These are phyloP conservation scores for Epinotia ramella DNA, from an alignment of 2,888 invertebrate species.

Conservation along the genomic window DNA sequence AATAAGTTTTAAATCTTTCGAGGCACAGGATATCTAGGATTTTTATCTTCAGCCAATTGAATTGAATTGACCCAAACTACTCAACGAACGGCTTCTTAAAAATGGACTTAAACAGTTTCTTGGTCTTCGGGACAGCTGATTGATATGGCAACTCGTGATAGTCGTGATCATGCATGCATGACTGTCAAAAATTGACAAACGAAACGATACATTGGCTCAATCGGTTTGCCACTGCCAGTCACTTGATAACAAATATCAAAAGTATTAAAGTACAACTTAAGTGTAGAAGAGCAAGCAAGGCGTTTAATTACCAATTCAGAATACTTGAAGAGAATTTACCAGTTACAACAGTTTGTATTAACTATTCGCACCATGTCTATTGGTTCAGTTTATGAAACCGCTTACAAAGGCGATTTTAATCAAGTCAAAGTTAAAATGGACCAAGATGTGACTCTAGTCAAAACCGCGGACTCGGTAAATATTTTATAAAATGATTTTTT, in stretches of 20 bases:
- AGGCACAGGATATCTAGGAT: background rate
- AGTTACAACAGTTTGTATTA: background rate
- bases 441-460: constrained; percentile 72
- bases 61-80: background rate
- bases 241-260: too few relatives aligned
- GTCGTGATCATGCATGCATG: background rate
- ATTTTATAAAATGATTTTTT: background rate
- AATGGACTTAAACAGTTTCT: constrained; percentile 4
- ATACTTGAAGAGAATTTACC: background rate
- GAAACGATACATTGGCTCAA: too few relatives aligned
- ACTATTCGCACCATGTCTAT: constrained; percentile 67
- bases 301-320: background rate
- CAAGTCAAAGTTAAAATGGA: constrained; percentile 87
- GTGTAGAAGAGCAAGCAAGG: background rate
- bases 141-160: too few relatives aligned
- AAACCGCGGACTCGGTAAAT: constrained; percentile 68
- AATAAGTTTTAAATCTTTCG: constrained; percentile 3
- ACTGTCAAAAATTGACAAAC: constrained; percentile 9
- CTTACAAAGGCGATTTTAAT: constrained; percentile 89
- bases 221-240: too few relatives aligned
- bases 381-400: constrained; percentile 86
- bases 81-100: background rate
- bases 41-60: constrained; percentile 14
- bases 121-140: background rate
- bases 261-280: background rate